phyloP scores from a whole-genome alignment of 2,888 invertebrate genomes.

The Sepiola atlantica region DNA sequence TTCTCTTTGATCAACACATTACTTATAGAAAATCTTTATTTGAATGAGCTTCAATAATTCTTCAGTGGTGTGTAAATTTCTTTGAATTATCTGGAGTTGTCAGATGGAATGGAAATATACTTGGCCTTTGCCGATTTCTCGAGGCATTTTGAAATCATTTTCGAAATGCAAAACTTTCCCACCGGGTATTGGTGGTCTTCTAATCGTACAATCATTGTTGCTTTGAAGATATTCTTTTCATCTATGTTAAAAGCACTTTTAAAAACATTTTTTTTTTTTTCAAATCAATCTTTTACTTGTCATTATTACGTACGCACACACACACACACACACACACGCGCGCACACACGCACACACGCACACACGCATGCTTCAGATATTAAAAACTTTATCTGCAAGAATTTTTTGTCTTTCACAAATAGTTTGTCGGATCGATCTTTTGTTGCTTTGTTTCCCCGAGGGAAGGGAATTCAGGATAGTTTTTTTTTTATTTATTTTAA shows the following conservation, averaged over 20 bases:
- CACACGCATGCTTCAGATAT: background rate
- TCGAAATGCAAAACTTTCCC: background rate
- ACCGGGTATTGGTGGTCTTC: background rate
- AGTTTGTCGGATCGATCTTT: background rate
- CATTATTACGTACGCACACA: background rate
- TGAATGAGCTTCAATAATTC: background rate
- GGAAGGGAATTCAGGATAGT: background rate
- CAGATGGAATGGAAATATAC: constrained; percentile 11
- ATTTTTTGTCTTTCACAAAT: background rate
- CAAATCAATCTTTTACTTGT: background rate
- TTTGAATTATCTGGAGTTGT: background rate
- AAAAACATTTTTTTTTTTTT: too few relatives aligned
- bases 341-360: background rate
- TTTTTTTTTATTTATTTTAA: background rate
- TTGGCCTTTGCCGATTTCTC: background rate
- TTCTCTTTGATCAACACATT: background rate
- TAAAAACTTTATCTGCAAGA: background rate
- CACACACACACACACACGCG: background rate
- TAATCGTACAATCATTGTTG: background rate
- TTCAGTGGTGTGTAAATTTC: background rate
- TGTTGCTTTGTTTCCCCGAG: background rate
- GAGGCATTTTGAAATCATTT: background rate
- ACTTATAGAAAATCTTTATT: background rate
- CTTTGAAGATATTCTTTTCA: constrained; percentile 3
- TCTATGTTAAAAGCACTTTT: background rate